These are phyloP conservation scores for Cyrtonyx montezumae DNA, from an alignment of 2,113 vertebrate genomes.

Conservation along the genomic window DNA sequence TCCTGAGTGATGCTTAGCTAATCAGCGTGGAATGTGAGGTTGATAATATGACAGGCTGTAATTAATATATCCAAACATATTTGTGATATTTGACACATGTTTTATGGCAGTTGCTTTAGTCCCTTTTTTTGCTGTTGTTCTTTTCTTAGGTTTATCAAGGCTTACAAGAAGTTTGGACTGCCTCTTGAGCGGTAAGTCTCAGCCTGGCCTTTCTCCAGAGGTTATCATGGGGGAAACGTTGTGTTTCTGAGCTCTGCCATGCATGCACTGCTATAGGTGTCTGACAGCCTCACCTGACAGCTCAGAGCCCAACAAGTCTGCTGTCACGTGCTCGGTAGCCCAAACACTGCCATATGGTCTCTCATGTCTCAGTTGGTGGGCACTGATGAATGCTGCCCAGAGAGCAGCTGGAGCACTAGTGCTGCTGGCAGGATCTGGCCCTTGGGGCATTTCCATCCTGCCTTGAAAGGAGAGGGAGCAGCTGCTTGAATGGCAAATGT, in stretches of 20 bases:
- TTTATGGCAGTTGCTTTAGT: background rate
- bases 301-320: background rate
- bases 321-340: background rate
- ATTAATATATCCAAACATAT: background rate
- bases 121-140: background rate
- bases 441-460: background rate
- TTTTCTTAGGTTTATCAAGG: constrained; percentile 93
- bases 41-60: constrained; percentile 8
- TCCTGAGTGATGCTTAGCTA: constrained; percentile 21
- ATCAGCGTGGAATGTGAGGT: background rate
- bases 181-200: constrained; percentile 91
- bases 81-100: background rate
- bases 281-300: background rate
- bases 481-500: background rate
- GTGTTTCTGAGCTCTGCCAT: background rate
- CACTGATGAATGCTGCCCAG: background rate
- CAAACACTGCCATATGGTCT: background rate
- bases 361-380: background rate
- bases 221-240: fast-evolving
- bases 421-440: constrained; percentile 1
- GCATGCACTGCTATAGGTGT: background rate
- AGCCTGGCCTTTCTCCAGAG: background rate
- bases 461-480: background rate
- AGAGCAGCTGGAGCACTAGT: background rate
- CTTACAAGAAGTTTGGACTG: constrained; percentile 98